A percentile compares a stretch with the other conserved stretches of the same genome.
Conservation (phyloP, 2,888 invertebrate species). For the Drosophila emarginata region DNA sequence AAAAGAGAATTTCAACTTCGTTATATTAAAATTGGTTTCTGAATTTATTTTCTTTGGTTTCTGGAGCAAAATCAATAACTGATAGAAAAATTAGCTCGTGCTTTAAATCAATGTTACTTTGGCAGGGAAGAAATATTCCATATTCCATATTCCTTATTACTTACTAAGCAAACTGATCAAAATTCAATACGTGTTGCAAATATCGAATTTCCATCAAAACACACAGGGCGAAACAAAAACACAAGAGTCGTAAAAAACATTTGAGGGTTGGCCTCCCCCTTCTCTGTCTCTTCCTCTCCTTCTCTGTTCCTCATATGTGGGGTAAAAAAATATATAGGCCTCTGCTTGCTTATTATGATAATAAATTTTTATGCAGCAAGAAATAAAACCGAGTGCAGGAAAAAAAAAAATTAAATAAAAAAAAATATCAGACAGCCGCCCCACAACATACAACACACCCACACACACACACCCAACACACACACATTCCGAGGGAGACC, state of each 20-base stretch:
- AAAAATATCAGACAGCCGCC: constrained; percentile 52
- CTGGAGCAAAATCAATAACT: constrained; percentile 51
- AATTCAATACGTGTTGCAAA: constrained; percentile 76
- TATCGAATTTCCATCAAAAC: constrained; percentile 78
- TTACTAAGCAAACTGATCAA: constrained; percentile 68
- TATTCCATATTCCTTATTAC: constrained; percentile 54
- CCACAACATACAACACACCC: constrained; percentile 6
- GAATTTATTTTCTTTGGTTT: neutral
- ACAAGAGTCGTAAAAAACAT: constrained; percentile 65
- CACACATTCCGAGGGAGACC: constrained; percentile 12
- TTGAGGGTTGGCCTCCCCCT: constrained; percentile 54
- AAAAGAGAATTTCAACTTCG: neutral
- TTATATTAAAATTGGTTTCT: neutral
- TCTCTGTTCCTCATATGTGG: neutral
- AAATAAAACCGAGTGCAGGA: constrained; percentile 64
- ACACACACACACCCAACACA: constrained; percentile 25
- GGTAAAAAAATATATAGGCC: constrained; percentile 45
- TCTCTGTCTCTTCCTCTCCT: constrained; percentile 1
- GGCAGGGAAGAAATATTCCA: constrained; percentile 15
- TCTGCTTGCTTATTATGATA: constrained; percentile 71
- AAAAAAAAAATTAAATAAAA: constrained; percentile 53
- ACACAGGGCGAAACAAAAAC: constrained; percentile 41
- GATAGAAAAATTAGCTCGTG: constrained; percentile 45
- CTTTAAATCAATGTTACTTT: constrained; percentile 61
- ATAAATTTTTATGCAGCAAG: constrained; percentile 74